A percentile compares a stretch with the other conserved stretches of the same genome.
phyloP scores from a whole-genome alignment of 2,888 invertebrate genomes.

The Tanypteryx hageni region DNA sequence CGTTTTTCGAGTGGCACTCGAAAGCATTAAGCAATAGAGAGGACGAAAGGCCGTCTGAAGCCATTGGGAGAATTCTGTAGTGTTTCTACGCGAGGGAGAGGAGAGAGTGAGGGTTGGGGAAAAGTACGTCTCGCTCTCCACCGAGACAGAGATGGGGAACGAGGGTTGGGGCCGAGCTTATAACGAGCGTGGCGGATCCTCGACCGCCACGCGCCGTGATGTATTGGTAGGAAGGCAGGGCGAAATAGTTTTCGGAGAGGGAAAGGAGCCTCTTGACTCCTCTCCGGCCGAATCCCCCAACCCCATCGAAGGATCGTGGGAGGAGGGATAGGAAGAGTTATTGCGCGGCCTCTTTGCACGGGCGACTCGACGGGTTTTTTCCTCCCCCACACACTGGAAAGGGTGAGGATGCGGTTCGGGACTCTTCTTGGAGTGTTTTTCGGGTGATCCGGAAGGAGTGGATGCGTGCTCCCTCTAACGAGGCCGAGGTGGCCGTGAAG shows the following conservation, averaged over 20 bases:
- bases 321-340: conserved; percentile 27
- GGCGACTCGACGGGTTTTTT: neutral
- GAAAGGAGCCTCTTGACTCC: conserved; percentile 36
- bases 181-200: neutral
- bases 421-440: conserved; percentile 22
- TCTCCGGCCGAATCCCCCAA: neutral
- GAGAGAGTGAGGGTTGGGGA: too few relatives aligned
- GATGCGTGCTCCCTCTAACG: conserved; percentile 37
- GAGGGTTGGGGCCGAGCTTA: neutral
- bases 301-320: conserved; percentile 7
- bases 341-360: conserved; percentile 23
- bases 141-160: neutral
- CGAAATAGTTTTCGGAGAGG: neutral
- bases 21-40: too few relatives aligned
- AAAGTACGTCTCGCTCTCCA: too few relatives aligned
- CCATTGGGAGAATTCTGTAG: too few relatives aligned
- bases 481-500: conserved; percentile 42
- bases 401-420: neutral
- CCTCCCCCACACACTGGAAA: too few relatives aligned
- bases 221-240: neutral
- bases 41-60: too few relatives aligned
- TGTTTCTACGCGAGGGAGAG: too few relatives aligned
- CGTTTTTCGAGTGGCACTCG: too few relatives aligned
- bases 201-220: conserved; percentile 2
- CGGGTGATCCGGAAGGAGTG: conserved; percentile 40